These are phyloP conservation scores for Synanthedon myopaeformis DNA, from an alignment of 2,888 invertebrate species.

Conservation along the genomic window DNA sequence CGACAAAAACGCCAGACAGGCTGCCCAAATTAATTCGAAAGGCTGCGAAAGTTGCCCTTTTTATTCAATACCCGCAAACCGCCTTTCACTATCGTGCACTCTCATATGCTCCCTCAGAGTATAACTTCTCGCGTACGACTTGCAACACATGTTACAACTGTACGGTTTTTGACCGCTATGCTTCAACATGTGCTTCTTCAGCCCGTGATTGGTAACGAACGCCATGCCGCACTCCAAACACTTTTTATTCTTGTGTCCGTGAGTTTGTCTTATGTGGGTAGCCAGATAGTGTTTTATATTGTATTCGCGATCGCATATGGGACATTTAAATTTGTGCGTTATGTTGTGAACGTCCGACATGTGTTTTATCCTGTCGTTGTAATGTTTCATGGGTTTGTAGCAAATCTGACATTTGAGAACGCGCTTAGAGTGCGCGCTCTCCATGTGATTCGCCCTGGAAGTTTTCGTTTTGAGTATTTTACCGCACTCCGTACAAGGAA, in stretches of 20 bases:
- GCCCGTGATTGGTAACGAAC: slow-evolving; percentile 55
- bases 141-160: slow-evolving; percentile 41
- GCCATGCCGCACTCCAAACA: slow-evolving; percentile 59
- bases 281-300: slow-evolving; percentile 56
- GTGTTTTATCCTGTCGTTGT: slow-evolving; percentile 52
- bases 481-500: slow-evolving; percentile 41
- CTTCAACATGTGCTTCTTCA: slow-evolving; percentile 57
- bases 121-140: slow-evolving; percentile 34
- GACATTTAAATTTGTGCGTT: slow-evolving; percentile 48
- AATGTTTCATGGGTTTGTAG: slow-evolving; percentile 52
- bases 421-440: slow-evolving; percentile 45
- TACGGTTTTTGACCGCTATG: slow-evolving; percentile 50
- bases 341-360: slow-evolving; percentile 53
- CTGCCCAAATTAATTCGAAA: too few species aligned
- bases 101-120: slow-evolving; percentile 36
- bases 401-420: slow-evolving; percentile 50
- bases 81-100: slow-evolving; percentile 18
- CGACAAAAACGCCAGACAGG: background rate
- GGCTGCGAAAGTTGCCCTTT: background rate
- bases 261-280: slow-evolving; percentile 53
- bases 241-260: slow-evolving; percentile 54
- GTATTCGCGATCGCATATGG: slow-evolving; percentile 39
- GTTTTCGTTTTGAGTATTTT: slow-evolving; percentile 46
- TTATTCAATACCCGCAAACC: background rate
- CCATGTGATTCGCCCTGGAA: slow-evolving; percentile 46